Evolutionary conservation across 2,113 vertebrate genomes (phyloP).

Genomic region (Aythya baeri): DNA sequence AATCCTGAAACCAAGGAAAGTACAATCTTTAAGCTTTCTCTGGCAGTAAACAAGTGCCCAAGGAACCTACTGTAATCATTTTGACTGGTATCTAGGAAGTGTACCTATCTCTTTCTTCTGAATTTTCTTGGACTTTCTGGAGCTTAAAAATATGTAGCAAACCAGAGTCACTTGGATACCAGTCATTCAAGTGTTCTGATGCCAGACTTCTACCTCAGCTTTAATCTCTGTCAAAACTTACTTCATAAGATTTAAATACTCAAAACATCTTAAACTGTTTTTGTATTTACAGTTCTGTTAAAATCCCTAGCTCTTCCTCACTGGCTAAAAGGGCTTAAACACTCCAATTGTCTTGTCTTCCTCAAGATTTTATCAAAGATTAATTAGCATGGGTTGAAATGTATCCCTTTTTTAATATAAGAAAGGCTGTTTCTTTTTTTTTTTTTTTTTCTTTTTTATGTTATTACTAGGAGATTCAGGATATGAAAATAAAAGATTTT

Average conservation of each 20-base stretch:
- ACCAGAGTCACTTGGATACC: not conserved
- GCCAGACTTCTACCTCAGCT: not conserved
- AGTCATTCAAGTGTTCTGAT: not conserved
- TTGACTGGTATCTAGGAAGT: not conserved
- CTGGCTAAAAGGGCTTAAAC: not conserved
- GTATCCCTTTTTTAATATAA: not conserved
- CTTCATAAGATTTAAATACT: not conserved
- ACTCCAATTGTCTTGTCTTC: not conserved
- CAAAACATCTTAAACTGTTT: not conserved
- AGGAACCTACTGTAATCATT: not conserved
- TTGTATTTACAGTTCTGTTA: not conserved
- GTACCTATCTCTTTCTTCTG: not conserved
- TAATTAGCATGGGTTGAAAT: not conserved
- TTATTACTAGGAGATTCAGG: not conserved
- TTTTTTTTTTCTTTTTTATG: not conserved
- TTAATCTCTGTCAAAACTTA: not conserved
- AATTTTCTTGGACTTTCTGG: not conserved
- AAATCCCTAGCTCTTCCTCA: not conserved
- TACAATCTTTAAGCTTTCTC: not conserved
- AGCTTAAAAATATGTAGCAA: not conserved
- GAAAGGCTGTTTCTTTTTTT: not conserved
- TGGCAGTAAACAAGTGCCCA: fast-evolving
- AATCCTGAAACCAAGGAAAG: not conserved
- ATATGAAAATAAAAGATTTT: slow-evolving; percentile 16
- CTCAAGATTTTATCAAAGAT: not conserved